These are phyloP conservation scores for Lerema accius DNA, from an alignment of 1,140 invertebrate genomes.

Conservation along the genomic window DNA sequence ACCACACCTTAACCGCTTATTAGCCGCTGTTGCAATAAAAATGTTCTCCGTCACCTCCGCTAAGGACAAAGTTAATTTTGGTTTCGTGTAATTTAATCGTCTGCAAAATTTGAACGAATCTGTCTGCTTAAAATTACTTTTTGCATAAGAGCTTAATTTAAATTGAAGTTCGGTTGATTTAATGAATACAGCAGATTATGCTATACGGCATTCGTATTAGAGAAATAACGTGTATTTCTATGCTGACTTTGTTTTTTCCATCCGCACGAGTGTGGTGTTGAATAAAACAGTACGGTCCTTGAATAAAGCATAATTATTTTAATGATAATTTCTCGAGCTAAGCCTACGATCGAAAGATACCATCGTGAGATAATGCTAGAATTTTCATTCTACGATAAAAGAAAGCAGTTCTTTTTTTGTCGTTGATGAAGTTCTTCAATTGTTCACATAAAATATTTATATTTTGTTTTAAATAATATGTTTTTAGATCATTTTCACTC, in stretches of 20 bases:
- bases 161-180: too few relatives aligned
- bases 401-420: too few relatives aligned
- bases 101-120: conserved; percentile 1
- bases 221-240: neutral
- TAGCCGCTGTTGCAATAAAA: conserved; percentile 39
- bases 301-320: conserved; percentile 21
- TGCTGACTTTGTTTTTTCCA: conserved; percentile 8
- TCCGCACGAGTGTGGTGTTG: neutral
- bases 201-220: neutral
- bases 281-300: conserved; percentile 23
- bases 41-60: conserved; percentile 16
- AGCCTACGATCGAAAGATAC: conserved; percentile 10
- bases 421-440: too few relatives aligned
- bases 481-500: too few relatives aligned
- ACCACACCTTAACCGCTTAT: conserved; percentile 32
- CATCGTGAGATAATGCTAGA: neutral
- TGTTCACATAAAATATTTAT: too few relatives aligned
- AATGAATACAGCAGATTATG: too few relatives aligned
- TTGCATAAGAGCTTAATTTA: too few relatives aligned
- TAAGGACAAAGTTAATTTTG: conserved; percentile 12
- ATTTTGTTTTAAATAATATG: too few relatives aligned
- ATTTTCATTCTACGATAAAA: conserved; percentile 12
- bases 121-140: too few relatives aligned
- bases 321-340: conserved; percentile 31
- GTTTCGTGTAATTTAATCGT: conserved; percentile 10